A percentile compares a stretch with the other conserved stretches of the same genome.
Conservation (phyloP, 1,140 invertebrate genomes). For the Eurosta solidaginis region DNA sequence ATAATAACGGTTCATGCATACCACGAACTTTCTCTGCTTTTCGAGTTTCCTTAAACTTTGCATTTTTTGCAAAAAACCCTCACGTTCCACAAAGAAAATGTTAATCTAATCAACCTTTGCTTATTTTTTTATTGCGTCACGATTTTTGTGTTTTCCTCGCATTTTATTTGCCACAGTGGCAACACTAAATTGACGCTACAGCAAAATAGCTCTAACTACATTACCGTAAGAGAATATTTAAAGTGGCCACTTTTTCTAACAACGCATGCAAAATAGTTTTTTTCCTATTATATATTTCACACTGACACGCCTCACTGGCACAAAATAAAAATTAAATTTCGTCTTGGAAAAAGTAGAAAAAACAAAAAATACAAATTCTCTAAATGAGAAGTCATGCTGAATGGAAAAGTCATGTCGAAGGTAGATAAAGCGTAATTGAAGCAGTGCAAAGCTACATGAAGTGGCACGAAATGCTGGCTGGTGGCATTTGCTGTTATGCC, state of each 20-base stretch:
- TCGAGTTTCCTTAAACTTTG: too few species aligned
- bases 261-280: background rate
- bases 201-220: background rate
- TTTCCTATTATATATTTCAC: background rate
- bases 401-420: background rate
- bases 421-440: background rate
- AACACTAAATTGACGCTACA: background rate
- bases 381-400: background rate
- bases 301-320: constrained; percentile 18
- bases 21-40: background rate
- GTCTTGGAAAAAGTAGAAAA: background rate
- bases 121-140: background rate
- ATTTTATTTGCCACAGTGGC: background rate
- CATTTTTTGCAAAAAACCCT: background rate
- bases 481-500: background rate
- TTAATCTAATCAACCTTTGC: constrained; percentile 18
- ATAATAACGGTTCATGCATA: background rate
- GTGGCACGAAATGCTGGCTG: background rate
- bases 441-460: background rate
- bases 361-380: too few species aligned
- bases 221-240: constrained; percentile 10
- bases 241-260: background rate
- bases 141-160: background rate
- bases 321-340: constrained; percentile 21
- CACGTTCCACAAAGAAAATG: constrained; percentile 13